Conservation (phyloP, 2,888 invertebrate species). For the Synergus umbraculus region DNA sequence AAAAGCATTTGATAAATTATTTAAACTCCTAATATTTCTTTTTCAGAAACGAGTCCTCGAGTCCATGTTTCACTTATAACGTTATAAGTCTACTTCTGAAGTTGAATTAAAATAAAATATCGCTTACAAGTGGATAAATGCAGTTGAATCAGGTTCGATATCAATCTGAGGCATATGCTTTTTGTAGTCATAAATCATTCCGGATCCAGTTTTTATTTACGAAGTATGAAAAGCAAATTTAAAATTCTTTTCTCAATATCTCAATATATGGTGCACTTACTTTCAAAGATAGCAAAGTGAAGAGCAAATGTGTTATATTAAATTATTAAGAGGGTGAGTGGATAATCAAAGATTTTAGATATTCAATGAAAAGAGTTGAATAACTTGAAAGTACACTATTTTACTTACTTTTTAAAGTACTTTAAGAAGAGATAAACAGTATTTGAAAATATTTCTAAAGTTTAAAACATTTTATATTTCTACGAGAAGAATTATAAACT, state of each 20-base stretch:
- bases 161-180: neutral
- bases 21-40: neutral
- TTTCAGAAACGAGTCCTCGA: neutral
- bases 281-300: neutral
- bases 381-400: no score
- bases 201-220: neutral
- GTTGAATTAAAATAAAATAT: neutral
- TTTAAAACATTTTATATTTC: no score
- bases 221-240: constrained; percentile 19
- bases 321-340: no score
- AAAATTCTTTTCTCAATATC: constrained; percentile 31
- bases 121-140: neutral
- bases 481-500: no score
- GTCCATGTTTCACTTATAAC: neutral
- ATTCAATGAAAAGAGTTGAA: neutral
- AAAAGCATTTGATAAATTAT: neutral
- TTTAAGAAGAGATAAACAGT: no score
- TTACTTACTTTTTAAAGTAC: no score
- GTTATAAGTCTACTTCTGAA: neutral
- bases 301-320: neutral
- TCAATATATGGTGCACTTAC: constrained; percentile 4
- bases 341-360: neutral
- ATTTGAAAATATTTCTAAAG: no score
- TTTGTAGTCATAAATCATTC: constrained; percentile 17
- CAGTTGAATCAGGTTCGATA: neutral